Base-by-base conservation (phyloP, 2,113 vertebrate genomes). In the Halcyon senegalensis region DNA sequence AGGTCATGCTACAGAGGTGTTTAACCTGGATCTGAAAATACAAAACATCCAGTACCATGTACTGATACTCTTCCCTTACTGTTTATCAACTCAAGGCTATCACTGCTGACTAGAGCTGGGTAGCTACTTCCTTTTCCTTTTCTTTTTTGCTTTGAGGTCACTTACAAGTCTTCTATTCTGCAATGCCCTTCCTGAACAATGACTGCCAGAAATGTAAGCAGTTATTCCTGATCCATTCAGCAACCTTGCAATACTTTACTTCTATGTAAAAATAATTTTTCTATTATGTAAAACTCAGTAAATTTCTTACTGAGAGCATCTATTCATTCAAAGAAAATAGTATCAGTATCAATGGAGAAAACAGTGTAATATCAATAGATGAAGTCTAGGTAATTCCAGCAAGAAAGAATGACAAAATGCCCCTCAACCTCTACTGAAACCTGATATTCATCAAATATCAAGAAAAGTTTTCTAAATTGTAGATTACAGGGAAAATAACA, bases 241-340 rank as follows among this genome's bases (percentile, higher is more conserved):
- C 37, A 66, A 35, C 9, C 28, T 53, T 46, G 31, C 20, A 66
- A 86, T 39, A 41, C 17, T 46, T 59, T 24, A 11, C 35, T 83
- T 39, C 72, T 58, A 58, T 20, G 31, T 58, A 58, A 53, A 53
- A 53, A 53, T 15, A 28, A 17, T 20, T 33, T 33, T 21, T 20
- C 0, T 0, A 30, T 11, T 24, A 10, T n/a, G 16, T 60, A 70
- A 77, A 86, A 25, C 33, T 88, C 75, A 23, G 7, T 30, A 20
- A 35, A 60, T 53, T 90, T 93, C 81, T 86, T 77, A 70, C 13
- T 55, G 55, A 78, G 46, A 78, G 13, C 16, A 43, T 44, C 72
- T 67, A 68, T 67, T 95, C 35, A 93, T 88, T 95, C 88, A 85
- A 60, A 83, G 41, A 93, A 90, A 87, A 70, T 7, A 48, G 35